A percentile compares a stretch with the other conserved stretches of the same genome.
Conservation (phyloP, 2,888 invertebrate genomes). For the Torymus aiolomorphi region DNA sequence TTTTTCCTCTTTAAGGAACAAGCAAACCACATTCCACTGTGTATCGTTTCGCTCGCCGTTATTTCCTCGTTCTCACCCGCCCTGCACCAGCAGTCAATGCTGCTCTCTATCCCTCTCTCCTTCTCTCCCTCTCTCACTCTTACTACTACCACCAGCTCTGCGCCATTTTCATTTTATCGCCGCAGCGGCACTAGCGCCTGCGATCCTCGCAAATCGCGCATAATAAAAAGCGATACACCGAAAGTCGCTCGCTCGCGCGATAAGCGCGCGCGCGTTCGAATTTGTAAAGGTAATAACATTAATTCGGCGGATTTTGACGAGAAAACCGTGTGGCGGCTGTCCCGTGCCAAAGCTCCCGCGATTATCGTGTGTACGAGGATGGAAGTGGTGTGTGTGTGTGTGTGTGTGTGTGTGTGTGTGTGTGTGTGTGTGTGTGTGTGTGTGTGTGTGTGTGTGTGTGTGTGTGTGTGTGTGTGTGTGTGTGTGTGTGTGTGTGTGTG, state of each 20-base stretch:
- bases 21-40: background rate
- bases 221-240: constrained; percentile 35
- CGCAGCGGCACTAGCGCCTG: no score
- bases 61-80: background rate
- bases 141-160: background rate
- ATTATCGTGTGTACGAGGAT: constrained; percentile 20
- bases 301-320: constrained; percentile 27
- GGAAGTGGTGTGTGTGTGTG: no score
- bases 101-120: no score
- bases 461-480: no score
- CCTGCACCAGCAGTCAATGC: no score
- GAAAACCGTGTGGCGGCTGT: constrained; percentile 12
- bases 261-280: constrained; percentile 13
- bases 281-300: constrained; percentile 33
- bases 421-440: background rate
- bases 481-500: no score
- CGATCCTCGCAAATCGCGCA: constrained; percentile 8
- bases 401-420: background rate
- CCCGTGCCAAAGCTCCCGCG: constrained; percentile 27
- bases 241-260: constrained; percentile 20
- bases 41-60: background rate
- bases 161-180: constrained; percentile 24
- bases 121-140: no score
- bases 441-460: no score
- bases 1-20: no score